Conservation (phyloP, 2,888 invertebrate species). For the Tolmerus cingulatus region DNA sequence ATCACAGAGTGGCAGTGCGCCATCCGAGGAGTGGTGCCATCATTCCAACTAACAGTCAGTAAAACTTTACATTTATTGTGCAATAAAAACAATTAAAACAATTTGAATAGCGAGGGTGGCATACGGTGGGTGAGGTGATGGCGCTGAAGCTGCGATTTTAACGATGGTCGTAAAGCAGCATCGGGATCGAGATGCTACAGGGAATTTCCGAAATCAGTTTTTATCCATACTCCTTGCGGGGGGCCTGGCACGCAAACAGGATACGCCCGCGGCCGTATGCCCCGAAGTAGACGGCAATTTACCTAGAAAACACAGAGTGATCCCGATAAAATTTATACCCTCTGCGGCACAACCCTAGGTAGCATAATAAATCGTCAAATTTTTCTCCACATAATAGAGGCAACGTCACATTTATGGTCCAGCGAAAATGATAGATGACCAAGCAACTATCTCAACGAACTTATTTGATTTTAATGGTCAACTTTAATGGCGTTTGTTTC, state of each 20-base stretch:
- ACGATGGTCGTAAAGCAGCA: neutral
- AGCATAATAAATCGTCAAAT: conserved; percentile 20
- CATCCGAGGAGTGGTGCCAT: neutral
- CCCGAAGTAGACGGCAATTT: neutral
- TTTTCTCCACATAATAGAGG: conserved; percentile 29
- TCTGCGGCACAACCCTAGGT: conserved; percentile 15
- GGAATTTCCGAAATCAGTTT: neutral
- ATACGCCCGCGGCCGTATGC: neutral
- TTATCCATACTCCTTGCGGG: neutral
- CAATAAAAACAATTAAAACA: conserved; percentile 6
- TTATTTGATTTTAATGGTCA: conserved; percentile 41
- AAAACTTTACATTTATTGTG: neutral
- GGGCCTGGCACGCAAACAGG: neutral
- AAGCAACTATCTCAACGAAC: conserved; percentile 19
- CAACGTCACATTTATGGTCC: conserved; percentile 30
- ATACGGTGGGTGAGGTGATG: neutral
- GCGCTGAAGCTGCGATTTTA: neutral
- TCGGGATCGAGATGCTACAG: neutral
- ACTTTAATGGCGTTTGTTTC: conserved; percentile 39
- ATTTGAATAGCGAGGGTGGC: neutral
- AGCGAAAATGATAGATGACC: conserved; percentile 22
- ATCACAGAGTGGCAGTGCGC: neutral
- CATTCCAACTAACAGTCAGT: neutral
- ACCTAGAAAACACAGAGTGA: neutral
- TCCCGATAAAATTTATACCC: neutral